A percentile compares a stretch with the other conserved stretches of the same genome.
These are phyloP conservation scores for Butastur rufipennis DNA, from an alignment of 2,113 vertebrate species.

Conservation along the genomic window DNA sequence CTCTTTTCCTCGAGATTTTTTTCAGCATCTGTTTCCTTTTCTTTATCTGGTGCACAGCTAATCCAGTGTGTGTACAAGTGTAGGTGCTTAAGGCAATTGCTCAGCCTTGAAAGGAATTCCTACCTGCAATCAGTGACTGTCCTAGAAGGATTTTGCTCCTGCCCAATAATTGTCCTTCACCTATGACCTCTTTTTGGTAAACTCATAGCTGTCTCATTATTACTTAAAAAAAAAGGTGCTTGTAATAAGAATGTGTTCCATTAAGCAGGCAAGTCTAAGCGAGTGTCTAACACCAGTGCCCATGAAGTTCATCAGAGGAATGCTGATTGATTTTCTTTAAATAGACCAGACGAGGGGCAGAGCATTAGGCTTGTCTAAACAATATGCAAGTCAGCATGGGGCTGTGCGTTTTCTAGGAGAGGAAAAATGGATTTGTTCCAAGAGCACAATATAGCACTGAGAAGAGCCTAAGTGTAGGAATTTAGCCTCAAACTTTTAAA, in stretches of 20 bases:
- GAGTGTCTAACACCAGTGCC: neutral
- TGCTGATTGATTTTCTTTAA: conserved; percentile 58
- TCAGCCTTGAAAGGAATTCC: conserved; percentile 35
- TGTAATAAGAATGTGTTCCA: conserved; percentile 21
- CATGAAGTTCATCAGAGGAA: conserved; percentile 45
- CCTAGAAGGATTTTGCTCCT: neutral
- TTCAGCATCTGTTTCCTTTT: neutral
- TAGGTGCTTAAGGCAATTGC: neutral
- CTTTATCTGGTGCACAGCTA: neutral
- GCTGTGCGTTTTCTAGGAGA: neutral
- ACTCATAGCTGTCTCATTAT: neutral
- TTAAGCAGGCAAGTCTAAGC: conserved; percentile 32
- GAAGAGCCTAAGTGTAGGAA: neutral
- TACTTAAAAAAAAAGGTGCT: neutral
- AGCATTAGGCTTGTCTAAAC: conserved; percentile 52
- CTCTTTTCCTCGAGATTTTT: neutral
- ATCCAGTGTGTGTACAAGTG: neutral
- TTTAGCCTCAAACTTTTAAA: neutral
- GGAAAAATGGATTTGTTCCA: conserved; percentile 15
- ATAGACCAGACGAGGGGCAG: neutral
- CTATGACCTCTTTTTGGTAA: conserved; percentile 5
- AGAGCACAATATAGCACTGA: neutral
- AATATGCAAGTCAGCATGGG: conserved; percentile 27
- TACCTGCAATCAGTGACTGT: neutral
- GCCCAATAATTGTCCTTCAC: neutral